phyloP scores from a whole-genome alignment of 2,113 vertebrate species.

The Syngnathus floridae region DNA sequence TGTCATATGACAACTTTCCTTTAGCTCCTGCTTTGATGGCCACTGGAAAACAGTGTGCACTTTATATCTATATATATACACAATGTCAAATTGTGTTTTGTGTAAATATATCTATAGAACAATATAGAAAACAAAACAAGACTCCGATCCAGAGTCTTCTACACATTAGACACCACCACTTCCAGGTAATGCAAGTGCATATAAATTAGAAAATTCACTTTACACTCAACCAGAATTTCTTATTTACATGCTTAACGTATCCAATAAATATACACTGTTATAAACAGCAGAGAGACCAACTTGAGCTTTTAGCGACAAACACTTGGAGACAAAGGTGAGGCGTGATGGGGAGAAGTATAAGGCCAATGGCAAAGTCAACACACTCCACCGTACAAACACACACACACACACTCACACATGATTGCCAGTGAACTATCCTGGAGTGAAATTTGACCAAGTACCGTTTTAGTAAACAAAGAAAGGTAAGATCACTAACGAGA shows the following conservation, averaged over 20 bases:
- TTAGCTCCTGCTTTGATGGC: conserved; percentile 71
- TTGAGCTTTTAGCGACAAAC: conserved; percentile 83
- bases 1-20: conserved; percentile 63
- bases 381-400: not conserved
- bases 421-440: conserved; percentile 46
- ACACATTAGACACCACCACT: conserved; percentile 85
- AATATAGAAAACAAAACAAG: conserved; percentile 74
- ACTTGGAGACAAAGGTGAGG: conserved; percentile 69
- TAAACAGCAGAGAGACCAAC: conserved; percentile 93
- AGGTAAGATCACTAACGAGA: conserved; percentile 13
- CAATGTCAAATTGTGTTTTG: conserved; percentile 70
- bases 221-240: conserved; percentile 91
- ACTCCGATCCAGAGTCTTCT: conserved; percentile 90
- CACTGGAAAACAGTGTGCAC: conserved; percentile 62
- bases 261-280: conserved; percentile 98
- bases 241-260: conserved; percentile 89
- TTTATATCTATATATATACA: conserved; percentile 46
- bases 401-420: conserved; percentile 20
- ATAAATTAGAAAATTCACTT: conserved; percentile 98
- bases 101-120: conserved; percentile 75
- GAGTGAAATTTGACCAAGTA: conserved; percentile 54
- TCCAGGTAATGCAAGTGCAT: conserved; percentile 92
- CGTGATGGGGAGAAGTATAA: conserved; percentile 55
- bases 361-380: conserved; percentile 48
- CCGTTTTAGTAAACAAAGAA: conserved; percentile 54